Base-by-base conservation (phyloP, 2,797 vertebrate genomes). In the Bradypus variegatus region DNA sequence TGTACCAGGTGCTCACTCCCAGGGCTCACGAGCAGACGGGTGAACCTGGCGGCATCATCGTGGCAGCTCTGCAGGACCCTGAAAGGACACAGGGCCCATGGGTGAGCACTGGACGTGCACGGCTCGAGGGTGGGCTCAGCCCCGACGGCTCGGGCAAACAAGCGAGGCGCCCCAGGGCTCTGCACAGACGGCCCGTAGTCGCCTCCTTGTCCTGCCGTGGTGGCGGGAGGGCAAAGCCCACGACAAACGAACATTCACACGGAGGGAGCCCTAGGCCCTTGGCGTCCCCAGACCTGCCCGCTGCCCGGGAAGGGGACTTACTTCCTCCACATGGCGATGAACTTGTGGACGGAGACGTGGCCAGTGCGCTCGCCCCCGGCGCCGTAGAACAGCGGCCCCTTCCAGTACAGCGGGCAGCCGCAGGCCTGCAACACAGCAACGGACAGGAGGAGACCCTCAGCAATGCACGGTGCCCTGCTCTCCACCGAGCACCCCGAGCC, bases 281-380 rank as follows among this genome's bases (percentile, higher is more conserved):
- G 50, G 14, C 50, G 13, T 2, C 31, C 19, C 27, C 1, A 0
- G 1, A 9, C 5, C 14, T 50, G 0, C 3, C 19, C 25, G 29
- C 58, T 5, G 1, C 60, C 8, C 4, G 1, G 31, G 45, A 58
- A 27, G 88, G 13, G n/a, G 50, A 97, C 97, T 99, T 98, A 99
- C 99, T 99, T 99, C 97, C 99, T 97, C 99, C 99, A 99, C 98
- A 98, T 99, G 93, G 98, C 99, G 94, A 99, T 97, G 88, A 99
- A 99, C 97, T 99, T 99, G 98, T 99, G 99, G 88, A 99, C 99
- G 0, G 99, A 99, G 95, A 99, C 98, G 0, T 97, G 98, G 96
- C 98, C 98, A 29, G 98, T 98, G 97, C 98, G 98, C 97, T 99
- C 99, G 85, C 99, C 99, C 94, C 99, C 99, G 78, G 99, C 98